A percentile compares a stretch with the other conserved stretches of the same genome.
These are phyloP conservation scores for Amitus sp. DNA, from an alignment of 2,888 invertebrate species.

Conservation along the genomic window DNA sequence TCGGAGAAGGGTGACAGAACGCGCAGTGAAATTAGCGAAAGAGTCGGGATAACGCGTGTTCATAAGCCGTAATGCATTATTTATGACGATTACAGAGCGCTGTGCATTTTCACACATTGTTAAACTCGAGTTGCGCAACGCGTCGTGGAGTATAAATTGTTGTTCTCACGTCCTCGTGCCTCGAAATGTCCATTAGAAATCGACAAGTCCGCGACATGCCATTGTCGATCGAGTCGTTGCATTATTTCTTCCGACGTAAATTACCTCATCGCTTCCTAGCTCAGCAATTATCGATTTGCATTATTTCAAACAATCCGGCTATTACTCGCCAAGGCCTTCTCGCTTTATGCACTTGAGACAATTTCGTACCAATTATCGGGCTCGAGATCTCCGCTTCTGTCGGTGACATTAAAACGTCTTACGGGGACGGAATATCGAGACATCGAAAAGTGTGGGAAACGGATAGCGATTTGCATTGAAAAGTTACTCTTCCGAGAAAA, in stretches of 20 bases:
- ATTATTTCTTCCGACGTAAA: background rate
- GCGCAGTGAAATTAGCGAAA: background rate
- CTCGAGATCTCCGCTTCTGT: background rate
- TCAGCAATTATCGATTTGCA: slow-evolving; percentile 14
- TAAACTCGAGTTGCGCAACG: background rate
- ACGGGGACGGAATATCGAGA: slow-evolving; percentile 1
- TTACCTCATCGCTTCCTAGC: slow-evolving; percentile 15
- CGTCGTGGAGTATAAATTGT: background rate
- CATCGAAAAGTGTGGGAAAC: no score
- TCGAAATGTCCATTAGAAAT: slow-evolving; percentile 3
- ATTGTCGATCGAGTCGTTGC: slow-evolving; percentile 1
- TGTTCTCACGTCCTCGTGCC: slow-evolving; percentile 9
- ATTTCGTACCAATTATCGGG: slow-evolving; percentile 9
- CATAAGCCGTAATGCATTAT: background rate
- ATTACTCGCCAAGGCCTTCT: slow-evolving; percentile 14
- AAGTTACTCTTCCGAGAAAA: no score
- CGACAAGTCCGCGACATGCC: background rate
- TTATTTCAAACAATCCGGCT: slow-evolving; percentile 10
- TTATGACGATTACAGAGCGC: slow-evolving; percentile 2
- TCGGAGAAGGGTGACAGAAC: no score
- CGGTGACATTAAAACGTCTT: slow-evolving; percentile 5
- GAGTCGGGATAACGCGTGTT: background rate
- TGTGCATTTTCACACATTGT: slow-evolving; percentile 4
- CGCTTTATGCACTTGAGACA: slow-evolving; percentile 8
- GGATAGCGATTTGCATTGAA: no score